A percentile compares a stretch with the other conserved stretches of the same genome.
These are phyloP conservation scores for Heterohyrax brucei DNA, from an alignment of 2,797 vertebrate genomes.

Conservation along the genomic window DNA sequence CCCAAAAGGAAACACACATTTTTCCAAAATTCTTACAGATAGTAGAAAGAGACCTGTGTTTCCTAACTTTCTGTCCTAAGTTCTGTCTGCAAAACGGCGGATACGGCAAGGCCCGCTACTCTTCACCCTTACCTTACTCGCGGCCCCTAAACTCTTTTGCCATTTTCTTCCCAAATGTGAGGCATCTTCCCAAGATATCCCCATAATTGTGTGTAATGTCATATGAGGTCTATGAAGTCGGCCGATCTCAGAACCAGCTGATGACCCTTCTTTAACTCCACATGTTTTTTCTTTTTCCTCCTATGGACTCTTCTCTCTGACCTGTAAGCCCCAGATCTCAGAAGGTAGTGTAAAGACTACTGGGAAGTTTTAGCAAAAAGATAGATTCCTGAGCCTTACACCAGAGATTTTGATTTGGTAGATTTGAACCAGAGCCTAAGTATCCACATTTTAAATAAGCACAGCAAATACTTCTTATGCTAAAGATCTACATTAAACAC, in stretches of 20 bases:
- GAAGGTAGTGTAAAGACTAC: background rate
- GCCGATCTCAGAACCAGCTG: background rate
- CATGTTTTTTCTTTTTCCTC: background rate
- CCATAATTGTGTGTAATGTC: background rate
- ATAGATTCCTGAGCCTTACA: background rate
- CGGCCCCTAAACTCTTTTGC: background rate
- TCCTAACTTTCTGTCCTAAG: background rate
- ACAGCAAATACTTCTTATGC: background rate
- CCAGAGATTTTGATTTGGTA: background rate
- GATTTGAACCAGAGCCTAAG: background rate
- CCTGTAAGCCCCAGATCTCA: background rate
- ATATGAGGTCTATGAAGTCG: background rate
- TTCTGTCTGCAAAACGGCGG: constrained; percentile 3
- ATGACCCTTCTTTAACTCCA: too few relatives aligned
- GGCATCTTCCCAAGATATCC: background rate
- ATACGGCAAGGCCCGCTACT: background rate
- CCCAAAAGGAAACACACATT: background rate
- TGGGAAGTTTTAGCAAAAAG: constrained; percentile 10
- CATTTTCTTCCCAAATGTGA: background rate
- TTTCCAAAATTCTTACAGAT: background rate
- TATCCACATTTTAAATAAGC: background rate
- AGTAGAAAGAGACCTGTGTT: background rate
- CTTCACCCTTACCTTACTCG: background rate
- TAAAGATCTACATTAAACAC: background rate
- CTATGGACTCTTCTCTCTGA: background rate